Percentiles rank a stretch among this genome's conserved stretches.
phyloP scores from a whole-genome alignment of 2,113 vertebrate genomes.

The Alouatta palliata region DNA sequence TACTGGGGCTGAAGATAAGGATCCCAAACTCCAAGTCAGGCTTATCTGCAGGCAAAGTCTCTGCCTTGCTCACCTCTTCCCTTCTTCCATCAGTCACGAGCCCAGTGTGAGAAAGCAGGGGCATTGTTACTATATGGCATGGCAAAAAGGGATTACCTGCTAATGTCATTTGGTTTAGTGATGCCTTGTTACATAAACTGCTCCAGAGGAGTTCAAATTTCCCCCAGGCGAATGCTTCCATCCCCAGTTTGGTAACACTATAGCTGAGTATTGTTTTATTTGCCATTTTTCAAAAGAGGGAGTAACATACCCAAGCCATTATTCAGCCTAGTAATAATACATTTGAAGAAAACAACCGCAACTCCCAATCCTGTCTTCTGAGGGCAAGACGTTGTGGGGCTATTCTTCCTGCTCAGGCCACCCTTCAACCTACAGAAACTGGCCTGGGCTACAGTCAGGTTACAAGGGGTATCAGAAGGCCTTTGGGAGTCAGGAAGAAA shows the following conservation, averaged over 20 bases:
- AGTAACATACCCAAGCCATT: constrained; percentile 53
- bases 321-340: constrained; percentile 5
- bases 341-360: constrained; percentile 41
- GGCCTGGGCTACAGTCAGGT: neutral
- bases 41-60: neutral
- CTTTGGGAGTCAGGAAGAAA: neutral
- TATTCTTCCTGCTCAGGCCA: neutral
- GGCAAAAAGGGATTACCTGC: constrained; percentile 75
- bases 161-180: constrained; percentile 70
- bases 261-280: constrained; percentile 80
- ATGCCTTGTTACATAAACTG: constrained; percentile 80
- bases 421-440: constrained; percentile 40
- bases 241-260: constrained; percentile 76
- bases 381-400: neutral
- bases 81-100: constrained; percentile 57
- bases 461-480: neutral
- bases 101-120: constrained; percentile 77
- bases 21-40: constrained; percentile 64
- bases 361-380: neutral
- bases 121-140: constrained; percentile 74
- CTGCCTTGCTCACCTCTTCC: constrained; percentile 57
- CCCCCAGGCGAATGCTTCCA: constrained; percentile 73
- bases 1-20: constrained; percentile 67
- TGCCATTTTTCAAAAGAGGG: constrained; percentile 72
- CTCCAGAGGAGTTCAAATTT: constrained; percentile 70